Evolutionary conservation across 92 coral and sea anemone species (phyloP).

Genomic region (Phenganax marumi): DNA sequence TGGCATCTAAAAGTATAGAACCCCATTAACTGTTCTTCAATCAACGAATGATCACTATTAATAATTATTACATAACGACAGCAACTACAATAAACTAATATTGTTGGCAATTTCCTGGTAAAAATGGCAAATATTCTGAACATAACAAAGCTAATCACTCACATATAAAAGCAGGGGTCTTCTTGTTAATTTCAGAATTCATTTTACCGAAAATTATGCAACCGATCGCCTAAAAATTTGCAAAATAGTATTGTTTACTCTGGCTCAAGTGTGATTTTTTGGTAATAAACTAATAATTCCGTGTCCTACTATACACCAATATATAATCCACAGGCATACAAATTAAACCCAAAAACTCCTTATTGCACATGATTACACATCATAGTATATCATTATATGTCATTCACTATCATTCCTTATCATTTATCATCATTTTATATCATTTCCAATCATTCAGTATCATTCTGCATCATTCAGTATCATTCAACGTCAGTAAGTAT

Average conservation of each 20-base stretch:
- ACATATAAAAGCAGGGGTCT: conserved; percentile 39
- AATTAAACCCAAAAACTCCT: too few species aligned
- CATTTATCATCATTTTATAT: too few species aligned
- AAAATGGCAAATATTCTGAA: background rate
- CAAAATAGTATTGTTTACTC: background rate
- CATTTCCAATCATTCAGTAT: too few species aligned
- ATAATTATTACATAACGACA: background rate
- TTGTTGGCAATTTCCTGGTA: background rate
- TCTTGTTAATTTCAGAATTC: conserved; percentile 42
- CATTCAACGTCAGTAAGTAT: too few species aligned
- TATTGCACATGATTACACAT: too few species aligned
- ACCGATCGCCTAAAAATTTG: background rate
- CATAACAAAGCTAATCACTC: background rate
- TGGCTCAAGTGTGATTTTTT: too few species aligned
- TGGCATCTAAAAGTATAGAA: conserved; percentile 66
- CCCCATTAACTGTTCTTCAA: background rate
- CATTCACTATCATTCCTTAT: too few species aligned
- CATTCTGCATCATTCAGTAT: too few species aligned
- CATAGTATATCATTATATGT: too few species aligned
- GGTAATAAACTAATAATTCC: too few species aligned
- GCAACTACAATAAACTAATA: background rate
- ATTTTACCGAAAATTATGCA: background rate
- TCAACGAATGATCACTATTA: background rate
- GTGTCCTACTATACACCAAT: too few species aligned
- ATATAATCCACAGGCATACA: too few species aligned